A percentile compares a stretch with the other conserved stretches of the same genome.
phyloP scores from a whole-genome alignment of 2,113 vertebrate species.

The Thunnus maccoyii region DNA sequence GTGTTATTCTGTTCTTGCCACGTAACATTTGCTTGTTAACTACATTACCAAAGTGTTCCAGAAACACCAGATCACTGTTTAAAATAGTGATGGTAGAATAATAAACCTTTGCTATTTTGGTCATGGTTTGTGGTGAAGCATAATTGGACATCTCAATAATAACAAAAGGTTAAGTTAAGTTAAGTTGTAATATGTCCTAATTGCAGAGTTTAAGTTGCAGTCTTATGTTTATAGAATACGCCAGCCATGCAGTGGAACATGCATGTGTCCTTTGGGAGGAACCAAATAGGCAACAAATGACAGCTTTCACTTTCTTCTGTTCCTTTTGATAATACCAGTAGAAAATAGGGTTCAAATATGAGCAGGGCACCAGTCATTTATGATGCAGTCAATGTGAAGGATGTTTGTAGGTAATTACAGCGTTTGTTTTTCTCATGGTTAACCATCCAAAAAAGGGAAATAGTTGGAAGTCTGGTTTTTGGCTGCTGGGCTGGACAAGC shows the following conservation, averaged over 20 bases:
- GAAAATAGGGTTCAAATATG: constrained; percentile 46
- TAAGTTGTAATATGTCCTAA: constrained; percentile 41
- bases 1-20: constrained; percentile 34
- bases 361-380: constrained; percentile 52
- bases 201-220: constrained; percentile 29
- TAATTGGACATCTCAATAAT: constrained; percentile 31
- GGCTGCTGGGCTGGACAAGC: constrained; percentile 45
- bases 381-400: constrained; percentile 44
- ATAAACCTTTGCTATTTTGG: constrained; percentile 7
- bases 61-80: constrained; percentile 4
- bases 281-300: constrained; percentile 55
- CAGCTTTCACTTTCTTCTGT: constrained; percentile 49
- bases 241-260: constrained; percentile 6
- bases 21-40: constrained; percentile 30
- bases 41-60: constrained; percentile 9
- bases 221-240: constrained; percentile 40
- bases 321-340: constrained; percentile 45
- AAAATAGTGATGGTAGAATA: constrained; percentile 11
- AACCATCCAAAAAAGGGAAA: constrained; percentile 71
- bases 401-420: constrained; percentile 77
- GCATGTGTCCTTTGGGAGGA: constrained; percentile 20
- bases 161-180: constrained; percentile 21
- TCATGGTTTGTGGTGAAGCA: not conserved
- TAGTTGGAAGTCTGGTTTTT: constrained; percentile 50
- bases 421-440: constrained; percentile 64